Percentiles rank a stretch among this genome's conserved stretches.
Conservation (phyloP, 92 coral and sea anemone genomes). For the Ricordea florida region DNA sequence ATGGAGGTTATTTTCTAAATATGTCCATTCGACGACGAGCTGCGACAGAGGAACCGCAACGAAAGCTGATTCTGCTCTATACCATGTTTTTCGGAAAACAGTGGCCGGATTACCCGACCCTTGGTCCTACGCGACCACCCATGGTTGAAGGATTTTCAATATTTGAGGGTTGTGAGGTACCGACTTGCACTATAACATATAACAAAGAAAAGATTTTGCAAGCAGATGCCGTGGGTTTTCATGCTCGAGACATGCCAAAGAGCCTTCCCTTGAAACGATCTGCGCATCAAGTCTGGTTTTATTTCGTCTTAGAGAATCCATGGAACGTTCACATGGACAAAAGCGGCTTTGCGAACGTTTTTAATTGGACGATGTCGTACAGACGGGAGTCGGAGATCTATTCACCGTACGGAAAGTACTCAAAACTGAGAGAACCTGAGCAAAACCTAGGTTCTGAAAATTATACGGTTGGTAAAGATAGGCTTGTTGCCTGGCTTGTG, state of each 20-base stretch:
- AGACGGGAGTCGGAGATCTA: constrained; percentile 68
- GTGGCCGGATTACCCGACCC: constrained; percentile 58
- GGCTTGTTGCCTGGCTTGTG: constrained; percentile 78
- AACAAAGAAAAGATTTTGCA: constrained; percentile 33
- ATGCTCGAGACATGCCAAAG: constrained; percentile 57
- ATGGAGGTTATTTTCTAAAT: constrained; percentile 3
- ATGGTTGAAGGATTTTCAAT: constrained; percentile 57
- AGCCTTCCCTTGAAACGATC: constrained; percentile 22
- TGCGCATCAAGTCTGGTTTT: constrained; percentile 79
- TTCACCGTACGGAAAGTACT: constrained; percentile 69
- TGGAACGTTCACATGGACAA: constrained; percentile 13
- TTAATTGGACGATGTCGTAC: constrained; percentile 91
- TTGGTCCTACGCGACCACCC: constrained; percentile 37
- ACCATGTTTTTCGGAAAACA: constrained; percentile 61
- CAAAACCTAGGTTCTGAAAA: background rate
- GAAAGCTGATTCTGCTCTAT: constrained; percentile 62
- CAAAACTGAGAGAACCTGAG: background rate
- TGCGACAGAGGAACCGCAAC: background rate
- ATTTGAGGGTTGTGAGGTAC: constrained; percentile 61
- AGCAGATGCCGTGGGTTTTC: constrained; percentile 86
- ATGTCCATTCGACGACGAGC: background rate
- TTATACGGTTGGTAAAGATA: constrained; percentile 38
- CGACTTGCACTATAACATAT: constrained; percentile 64
- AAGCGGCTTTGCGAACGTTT: constrained; percentile 23
- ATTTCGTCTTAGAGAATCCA: constrained; percentile 77